Evolutionary conservation across 2,888 invertebrate species (phyloP), one percentile per base, ranked within the genome.

Genomic region (Lasioglossum malachurum): DNA sequence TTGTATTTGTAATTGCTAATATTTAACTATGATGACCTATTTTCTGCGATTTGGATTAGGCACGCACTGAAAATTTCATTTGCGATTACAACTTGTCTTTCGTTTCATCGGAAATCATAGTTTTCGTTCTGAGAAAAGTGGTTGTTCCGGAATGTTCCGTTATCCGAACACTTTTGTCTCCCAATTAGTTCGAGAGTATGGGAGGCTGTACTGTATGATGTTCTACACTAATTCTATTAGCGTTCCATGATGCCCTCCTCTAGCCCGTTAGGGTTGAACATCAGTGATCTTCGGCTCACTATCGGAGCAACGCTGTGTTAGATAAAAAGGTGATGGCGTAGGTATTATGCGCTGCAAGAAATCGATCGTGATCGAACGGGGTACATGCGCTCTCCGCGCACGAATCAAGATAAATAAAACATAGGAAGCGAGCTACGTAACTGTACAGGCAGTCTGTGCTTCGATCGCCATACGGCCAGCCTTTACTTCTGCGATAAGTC

Each of bases 401-500:
- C 67, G 72, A 79, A 76, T 67, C 83, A 67, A 64, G 78, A 85
- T 83, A 83, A 85, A 83, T 78, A 78, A 85, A 85, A 83, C 73
- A 83, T 75, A 23, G 69, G n/a, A 31, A 27, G 31, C 14, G 69
- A 78, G 44, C 75, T 35, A 73, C 53, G 53, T 86, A 83, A 86
- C 83, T 80, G 80, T 80, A 76, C 80, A 71, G 49, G 78, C 46
- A 78, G 83, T 78, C 80, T 69, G 44, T 71, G 35, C 53, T 71
- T 31, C 60, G 60, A 81, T 71, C 84, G 64, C 19, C 57, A 35
- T 69, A 76, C 72, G 41, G 71, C 53, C 77, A 53, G 78, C 84
- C 86, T 87, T 88, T 87, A 88, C 88, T 88, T 84, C 88, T 83
- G 82, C 83, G 82, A 85, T 89, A 89, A 88, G 87, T 89, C 88